Conservation (phyloP, 2,113 vertebrate species). For the Scomber colias region DNA sequence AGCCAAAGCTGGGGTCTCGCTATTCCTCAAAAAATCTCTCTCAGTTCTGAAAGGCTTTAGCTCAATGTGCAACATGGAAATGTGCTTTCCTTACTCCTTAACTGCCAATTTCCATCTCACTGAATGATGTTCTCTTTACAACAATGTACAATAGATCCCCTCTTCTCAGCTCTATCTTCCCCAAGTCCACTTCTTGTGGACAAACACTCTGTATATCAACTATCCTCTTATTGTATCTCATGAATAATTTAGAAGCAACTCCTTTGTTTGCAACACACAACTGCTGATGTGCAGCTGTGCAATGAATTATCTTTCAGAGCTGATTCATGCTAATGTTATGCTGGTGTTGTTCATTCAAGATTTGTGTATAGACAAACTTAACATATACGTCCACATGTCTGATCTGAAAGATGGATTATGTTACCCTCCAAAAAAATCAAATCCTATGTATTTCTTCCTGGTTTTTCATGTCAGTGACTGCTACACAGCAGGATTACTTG, state of each 20-base stretch:
- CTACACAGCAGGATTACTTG: background rate
- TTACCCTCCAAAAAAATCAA: conserved; percentile 11
- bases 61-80: conserved; percentile 25
- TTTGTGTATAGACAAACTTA: conserved; percentile 49
- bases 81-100: conserved; percentile 22
- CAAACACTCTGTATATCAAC: conserved; percentile 33
- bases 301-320: conserved; percentile 64
- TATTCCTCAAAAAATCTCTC: conserved; percentile 36
- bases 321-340: conserved; percentile 64
- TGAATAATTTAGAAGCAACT: conserved; percentile 68
- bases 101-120: conserved; percentile 42
- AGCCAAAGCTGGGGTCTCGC: conserved; percentile 48
- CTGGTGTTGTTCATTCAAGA: conserved; percentile 43
- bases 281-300: conserved; percentile 51
- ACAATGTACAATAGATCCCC: background rate
- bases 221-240: conserved; percentile 65
- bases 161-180: conserved; percentile 7
- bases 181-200: conserved; percentile 27
- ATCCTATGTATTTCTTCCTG: conserved; percentile 13
- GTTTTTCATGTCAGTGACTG: background rate
- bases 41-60: conserved; percentile 38
- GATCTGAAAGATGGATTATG: conserved; percentile 27
- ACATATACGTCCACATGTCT: conserved; percentile 21
- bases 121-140: conserved; percentile 37
- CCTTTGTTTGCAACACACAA: conserved; percentile 60